These are phyloP conservation scores for Nowickia ferox DNA, from an alignment of 2,888 invertebrate genomes.

Conservation along the genomic window DNA sequence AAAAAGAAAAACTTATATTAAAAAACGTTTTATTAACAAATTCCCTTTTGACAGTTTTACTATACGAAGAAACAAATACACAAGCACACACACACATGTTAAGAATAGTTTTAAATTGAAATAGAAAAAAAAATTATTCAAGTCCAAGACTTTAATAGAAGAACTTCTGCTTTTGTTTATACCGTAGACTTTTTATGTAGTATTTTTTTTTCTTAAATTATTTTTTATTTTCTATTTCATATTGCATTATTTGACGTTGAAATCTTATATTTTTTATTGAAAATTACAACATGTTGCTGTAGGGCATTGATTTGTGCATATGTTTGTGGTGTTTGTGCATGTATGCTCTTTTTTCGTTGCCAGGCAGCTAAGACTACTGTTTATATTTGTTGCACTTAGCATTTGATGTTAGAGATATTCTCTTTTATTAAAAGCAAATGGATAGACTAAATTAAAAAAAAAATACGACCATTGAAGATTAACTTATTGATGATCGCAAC, in stretches of 20 bases:
- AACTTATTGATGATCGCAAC: no score
- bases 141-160: constrained; percentile 55
- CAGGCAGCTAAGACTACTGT: constrained; percentile 31
- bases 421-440: background rate
- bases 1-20: constrained; percentile 23
- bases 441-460: background rate
- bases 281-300: constrained; percentile 63
- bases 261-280: constrained; percentile 42
- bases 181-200: constrained; percentile 8
- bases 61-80: constrained; percentile 1
- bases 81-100: constrained; percentile 1
- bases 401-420: background rate
- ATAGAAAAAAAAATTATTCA: constrained; percentile 21
- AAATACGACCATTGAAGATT: no score
- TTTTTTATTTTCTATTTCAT: constrained; percentile 29
- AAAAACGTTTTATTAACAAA: constrained; percentile 71
- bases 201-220: constrained; percentile 1
- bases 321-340: constrained; percentile 46
- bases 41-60: constrained; percentile 70
- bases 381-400: background rate
- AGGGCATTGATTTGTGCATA: constrained; percentile 69
- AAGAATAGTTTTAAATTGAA: constrained; percentile 17
- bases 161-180: constrained; percentile 51
- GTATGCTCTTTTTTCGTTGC: background rate
- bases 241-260: constrained; percentile 62